Evolutionary conservation across 1,140 invertebrate genomes (phyloP).

Genomic region (Parapsyche elsis): DNA sequence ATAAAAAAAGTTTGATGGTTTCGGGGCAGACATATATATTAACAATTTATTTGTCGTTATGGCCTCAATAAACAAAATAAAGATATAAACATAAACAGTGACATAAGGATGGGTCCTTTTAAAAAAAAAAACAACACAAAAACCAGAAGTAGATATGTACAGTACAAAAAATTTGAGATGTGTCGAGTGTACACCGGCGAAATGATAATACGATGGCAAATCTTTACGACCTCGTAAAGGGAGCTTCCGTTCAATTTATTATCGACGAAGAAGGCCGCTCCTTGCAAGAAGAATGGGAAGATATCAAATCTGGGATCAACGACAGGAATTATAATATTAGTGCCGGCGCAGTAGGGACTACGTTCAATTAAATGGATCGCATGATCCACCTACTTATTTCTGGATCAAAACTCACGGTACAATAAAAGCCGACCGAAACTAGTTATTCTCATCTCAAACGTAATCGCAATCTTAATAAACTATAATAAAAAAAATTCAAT

Average conservation of each 20-base stretch:
- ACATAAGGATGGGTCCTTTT: conserved; percentile 16
- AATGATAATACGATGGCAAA: conserved; percentile 55
- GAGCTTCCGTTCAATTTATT: conserved; percentile 55
- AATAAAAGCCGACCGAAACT: conserved; percentile 29
- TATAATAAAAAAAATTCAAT: neutral
- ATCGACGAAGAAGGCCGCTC: conserved; percentile 49
- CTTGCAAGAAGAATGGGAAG: conserved; percentile 18
- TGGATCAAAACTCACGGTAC: conserved; percentile 20
- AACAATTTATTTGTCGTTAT: conserved; percentile 55
- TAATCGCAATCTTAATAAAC: neutral
- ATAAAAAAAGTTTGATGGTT: conserved; percentile 53
- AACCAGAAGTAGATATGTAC: neutral
- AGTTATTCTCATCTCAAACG: neutral
- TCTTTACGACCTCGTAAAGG: conserved; percentile 56
- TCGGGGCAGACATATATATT: conserved; percentile 53
- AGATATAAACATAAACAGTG: conserved; percentile 52
- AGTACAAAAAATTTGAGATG: conserved; percentile 53
- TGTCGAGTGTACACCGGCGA: conserved; percentile 48
- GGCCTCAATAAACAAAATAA: conserved; percentile 55
- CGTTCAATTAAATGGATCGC: neutral
- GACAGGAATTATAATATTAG: conserved; percentile 55
- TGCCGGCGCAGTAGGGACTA: conserved; percentile 31
- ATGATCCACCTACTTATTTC: conserved; percentile 31
- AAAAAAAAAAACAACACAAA: neutral
- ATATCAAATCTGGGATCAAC: conserved; percentile 52